Evolutionary conservation across 2,888 invertebrate genomes (phyloP).

Genomic region (Iphiclides podalirius): DNA sequence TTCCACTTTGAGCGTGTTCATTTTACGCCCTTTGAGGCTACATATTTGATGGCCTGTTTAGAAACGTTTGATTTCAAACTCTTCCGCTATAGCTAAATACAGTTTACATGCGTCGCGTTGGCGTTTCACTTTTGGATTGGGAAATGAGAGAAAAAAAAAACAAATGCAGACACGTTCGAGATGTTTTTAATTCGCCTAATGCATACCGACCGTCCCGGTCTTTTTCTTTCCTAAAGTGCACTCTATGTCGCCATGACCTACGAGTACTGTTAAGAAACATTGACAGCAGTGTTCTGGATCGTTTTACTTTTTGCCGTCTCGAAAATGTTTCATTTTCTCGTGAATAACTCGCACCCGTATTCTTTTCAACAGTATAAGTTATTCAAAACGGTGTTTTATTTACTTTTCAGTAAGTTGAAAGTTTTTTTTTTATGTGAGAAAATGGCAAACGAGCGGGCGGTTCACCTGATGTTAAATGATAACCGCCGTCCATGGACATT

Average conservation of each 20-base stretch:
- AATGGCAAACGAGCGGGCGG: too few relatives aligned
- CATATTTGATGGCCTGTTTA: constrained; percentile 45
- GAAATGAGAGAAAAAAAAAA: constrained; percentile 62
- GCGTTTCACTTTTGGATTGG: constrained; percentile 53
- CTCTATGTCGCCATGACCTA: constrained; percentile 52
- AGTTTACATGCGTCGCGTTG: constrained; percentile 43
- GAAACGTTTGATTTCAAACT: constrained; percentile 70
- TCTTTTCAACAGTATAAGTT: constrained; percentile 15
- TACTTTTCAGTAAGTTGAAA: constrained; percentile 10
- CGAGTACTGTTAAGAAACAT: constrained; percentile 56
- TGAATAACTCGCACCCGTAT: constrained; percentile 28
- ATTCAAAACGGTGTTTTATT: constrained; percentile 15
- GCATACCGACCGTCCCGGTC: constrained; percentile 61
- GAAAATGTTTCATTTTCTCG: constrained; percentile 43
- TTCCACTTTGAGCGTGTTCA: constrained; percentile 66
- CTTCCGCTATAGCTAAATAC: constrained; percentile 54
- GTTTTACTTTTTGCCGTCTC: constrained; percentile 59
- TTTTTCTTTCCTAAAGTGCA: constrained; percentile 64
- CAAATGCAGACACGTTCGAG: constrained; percentile 62
- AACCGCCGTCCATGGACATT: too few relatives aligned
- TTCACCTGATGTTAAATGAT: too few relatives aligned
- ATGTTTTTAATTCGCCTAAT: constrained; percentile 78
- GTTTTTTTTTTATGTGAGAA: too few relatives aligned
- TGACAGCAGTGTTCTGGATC: constrained; percentile 62
- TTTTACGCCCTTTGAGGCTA: constrained; percentile 63